Evolutionary conservation across 1,140 invertebrate genomes (phyloP), one percentile per base, ranked within the genome.

Genomic region (Cylas formicarius): DNA sequence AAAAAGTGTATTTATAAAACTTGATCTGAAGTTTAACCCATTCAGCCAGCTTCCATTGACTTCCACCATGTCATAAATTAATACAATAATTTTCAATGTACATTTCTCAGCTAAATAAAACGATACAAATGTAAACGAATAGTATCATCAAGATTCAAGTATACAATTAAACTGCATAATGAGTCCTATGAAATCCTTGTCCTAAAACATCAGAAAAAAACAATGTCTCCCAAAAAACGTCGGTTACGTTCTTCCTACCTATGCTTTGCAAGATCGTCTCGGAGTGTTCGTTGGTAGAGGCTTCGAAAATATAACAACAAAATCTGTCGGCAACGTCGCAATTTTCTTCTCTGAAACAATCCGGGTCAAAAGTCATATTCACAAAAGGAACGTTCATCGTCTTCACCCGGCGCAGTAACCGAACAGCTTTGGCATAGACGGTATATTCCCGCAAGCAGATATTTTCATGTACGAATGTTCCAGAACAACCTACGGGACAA

Each of bases 391-490:
- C 5, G 21, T 2, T 36, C 29, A 2, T 4, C 13, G 9, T 13
- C 56, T 59, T 64, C 61, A 80, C 77, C 77, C 75, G 32, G 73
- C 71, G 55, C 80, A 77, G 53, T 76, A 81, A 39, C 73, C 75
- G 64, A 80, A 78, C 59, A 75, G 70, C 54, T 74, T 59, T 10
- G 74, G 68, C 52, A 70, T 64, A 44, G 72, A 68, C 2, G 64
- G 62, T 9, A 73, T 70, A 39, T 72, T 63, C 8, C 77, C 77
- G 65, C 78, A 81, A 0, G 77, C 75, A 2, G 77, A 78, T 31
- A 81, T 78, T 62, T 79, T 74, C 67, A 78, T 79, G 50, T 76
- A 81, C 20, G 68, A 72, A 59, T 77, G 74, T 44, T 71, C 68
- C 40, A 74, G 61, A 18, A 78, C 51, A 9, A 62, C 38, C 69